Percentiles rank a stretch among this genome's conserved stretches.
These are phyloP conservation scores for Pogonophryne albipinna DNA, from an alignment of 2,797 vertebrate genomes.

Conservation along the genomic window DNA sequence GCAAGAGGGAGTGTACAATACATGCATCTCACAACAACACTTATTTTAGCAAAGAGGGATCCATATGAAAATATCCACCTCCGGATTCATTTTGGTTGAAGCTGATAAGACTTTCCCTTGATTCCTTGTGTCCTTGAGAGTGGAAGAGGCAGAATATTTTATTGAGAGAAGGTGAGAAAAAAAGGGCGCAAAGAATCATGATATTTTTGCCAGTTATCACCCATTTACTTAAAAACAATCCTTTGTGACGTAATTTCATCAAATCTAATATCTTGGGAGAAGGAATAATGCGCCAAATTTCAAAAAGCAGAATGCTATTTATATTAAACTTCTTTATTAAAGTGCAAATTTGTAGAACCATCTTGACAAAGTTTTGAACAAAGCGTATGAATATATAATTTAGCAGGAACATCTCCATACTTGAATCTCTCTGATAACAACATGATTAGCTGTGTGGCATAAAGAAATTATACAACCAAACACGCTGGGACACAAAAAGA, in stretches of 20 bases:
- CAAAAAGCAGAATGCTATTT: conserved; percentile 10
- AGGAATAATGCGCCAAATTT: conserved; percentile 29
- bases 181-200: conserved; percentile 34
- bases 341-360: conserved; percentile 33
- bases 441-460: conserved; percentile 48
- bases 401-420: conserved; percentile 40
- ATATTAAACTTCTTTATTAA: conserved; percentile 23
- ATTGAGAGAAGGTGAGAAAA: conserved; percentile 5
- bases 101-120: background rate
- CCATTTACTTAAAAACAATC: conserved; percentile 26
- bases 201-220: background rate
- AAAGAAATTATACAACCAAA: conserved; percentile 59
- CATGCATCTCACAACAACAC: conserved; percentile 63
- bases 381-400: background rate
- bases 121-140: conserved; percentile 41
- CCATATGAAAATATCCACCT: background rate
- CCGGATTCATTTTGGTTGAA: conserved; percentile 18
- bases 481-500: conserved; percentile 57
- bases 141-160: background rate
- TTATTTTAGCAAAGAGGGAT: conserved; percentile 46
- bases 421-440: conserved; percentile 52
- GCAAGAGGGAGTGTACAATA: conserved; percentile 77
- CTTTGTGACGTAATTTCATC: conserved; percentile 54
- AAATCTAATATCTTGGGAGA: conserved; percentile 47
- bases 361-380: conserved; percentile 29